These are phyloP conservation scores for Actinopyga echinites DNA, from an alignment of 53 echinoderm and acorn worm genomes.

Conservation along the genomic window DNA sequence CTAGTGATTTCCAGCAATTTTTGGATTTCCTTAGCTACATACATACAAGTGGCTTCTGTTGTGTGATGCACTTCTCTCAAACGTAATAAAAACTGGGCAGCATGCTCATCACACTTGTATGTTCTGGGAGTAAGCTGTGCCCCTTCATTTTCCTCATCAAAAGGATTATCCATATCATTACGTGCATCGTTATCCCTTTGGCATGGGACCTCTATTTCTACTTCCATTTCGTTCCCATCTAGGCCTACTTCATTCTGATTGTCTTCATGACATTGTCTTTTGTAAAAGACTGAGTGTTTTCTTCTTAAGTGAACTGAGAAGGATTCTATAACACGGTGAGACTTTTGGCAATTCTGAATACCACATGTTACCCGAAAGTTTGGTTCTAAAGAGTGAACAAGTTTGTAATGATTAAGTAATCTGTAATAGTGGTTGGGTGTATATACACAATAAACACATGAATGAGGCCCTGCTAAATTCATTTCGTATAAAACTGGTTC, in stretches of 20 bases:
- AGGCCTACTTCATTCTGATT: not conserved
- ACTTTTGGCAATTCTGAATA: not conserved
- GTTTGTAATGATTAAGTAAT: slow-evolving; percentile 4
- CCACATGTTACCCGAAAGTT: slow-evolving; percentile 16
- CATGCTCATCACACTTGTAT: not conserved
- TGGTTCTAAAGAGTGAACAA: not conserved
- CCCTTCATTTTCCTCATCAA: too few species aligned
- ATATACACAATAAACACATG: not conserved
- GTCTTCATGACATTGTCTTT: not conserved
- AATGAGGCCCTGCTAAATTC: not conserved
- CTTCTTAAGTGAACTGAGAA: not conserved
- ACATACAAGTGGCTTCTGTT: not conserved
- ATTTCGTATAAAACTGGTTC: too few species aligned
- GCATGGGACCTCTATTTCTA: not conserved
- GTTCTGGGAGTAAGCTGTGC: not conserved
- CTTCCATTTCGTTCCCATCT: not conserved
- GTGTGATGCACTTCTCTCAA: slow-evolving; percentile 1
- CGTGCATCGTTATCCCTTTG: not conserved
- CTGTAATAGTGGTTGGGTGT: not conserved
- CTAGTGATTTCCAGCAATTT: not conserved
- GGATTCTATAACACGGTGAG: not conserved
- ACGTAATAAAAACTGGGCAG: slow-evolving; percentile 1
- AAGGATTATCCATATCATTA: not conserved
- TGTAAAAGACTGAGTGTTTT: not conserved
- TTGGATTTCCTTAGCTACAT: not conserved